These are phyloP conservation scores for Otolemur garnettii DNA, from an alignment of 2,113 vertebrate species.

Conservation along the genomic window DNA sequence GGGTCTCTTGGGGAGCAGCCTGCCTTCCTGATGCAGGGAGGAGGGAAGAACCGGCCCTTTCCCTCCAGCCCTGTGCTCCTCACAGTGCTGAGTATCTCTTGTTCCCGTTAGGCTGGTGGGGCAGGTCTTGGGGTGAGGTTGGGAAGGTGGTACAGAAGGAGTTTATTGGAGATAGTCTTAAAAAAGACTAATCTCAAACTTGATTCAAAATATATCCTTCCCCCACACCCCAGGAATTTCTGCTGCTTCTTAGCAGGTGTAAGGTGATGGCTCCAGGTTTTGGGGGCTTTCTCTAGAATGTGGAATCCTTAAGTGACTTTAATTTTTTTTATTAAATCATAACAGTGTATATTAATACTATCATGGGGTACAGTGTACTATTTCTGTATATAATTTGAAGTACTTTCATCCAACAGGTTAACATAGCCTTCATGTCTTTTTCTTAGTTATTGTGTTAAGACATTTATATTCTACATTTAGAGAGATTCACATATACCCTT, in stretches of 20 bases:
- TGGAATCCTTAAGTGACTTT: background rate
- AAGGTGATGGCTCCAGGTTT: background rate
- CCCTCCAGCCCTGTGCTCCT: background rate
- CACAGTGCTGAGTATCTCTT: background rate
- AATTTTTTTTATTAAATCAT: background rate
- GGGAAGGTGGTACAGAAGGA: background rate
- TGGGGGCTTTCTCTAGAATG: constrained; percentile 18
- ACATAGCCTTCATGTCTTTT: no score
- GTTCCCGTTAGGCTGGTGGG: background rate
- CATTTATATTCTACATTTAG: no score
- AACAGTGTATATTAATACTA: no score
- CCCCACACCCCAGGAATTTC: background rate
- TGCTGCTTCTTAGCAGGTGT: background rate
- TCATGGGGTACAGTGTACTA: no score
- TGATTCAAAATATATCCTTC: constrained; percentile 12
- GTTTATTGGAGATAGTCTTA: background rate
- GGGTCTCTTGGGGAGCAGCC: background rate
- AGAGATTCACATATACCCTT: no score
- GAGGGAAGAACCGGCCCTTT: background rate
- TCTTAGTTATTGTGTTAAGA: no score
- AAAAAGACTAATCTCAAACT: constrained; percentile 66
- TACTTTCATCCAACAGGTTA: no score
- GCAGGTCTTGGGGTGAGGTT: background rate
- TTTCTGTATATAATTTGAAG: no score
- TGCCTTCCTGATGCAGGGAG: background rate